Base-by-base conservation (phyloP, 2,888 invertebrate species). In the Phaonia tiefii region DNA sequence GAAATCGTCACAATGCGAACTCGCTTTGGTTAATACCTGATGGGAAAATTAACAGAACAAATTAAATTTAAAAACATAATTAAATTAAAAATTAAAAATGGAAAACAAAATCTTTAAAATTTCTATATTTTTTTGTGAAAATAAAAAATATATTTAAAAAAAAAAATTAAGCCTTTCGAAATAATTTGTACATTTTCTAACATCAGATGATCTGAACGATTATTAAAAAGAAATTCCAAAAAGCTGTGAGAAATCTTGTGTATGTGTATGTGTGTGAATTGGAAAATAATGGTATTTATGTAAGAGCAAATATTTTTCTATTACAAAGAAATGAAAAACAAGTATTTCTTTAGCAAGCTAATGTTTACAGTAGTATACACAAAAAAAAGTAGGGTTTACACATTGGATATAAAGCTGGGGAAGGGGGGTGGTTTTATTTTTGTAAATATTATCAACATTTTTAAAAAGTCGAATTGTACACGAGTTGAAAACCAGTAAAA, bases 161-260 rank as follows among this genome's bases (percentile, higher is more conserved):
- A 65, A 76, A 76, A 26, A 71, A 66, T 49, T 75, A 31, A 74
- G 86, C 87, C 86, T 86, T 84, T 88, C 86, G 87, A 81, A 81
- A 81, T 81, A 89, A 93, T 93, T 93, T 93, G 93, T 93, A 93
- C 93, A 93, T 93, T 92, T 92, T 90, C 92, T 92, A 72, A 81
- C 93, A 93, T 93, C 93, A 93, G 93, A 93, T 93, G 93, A 93
- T 93, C 93, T 93, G 93, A 91, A 90, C 90, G 89, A 88, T 81
- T 44, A 72, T 15, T 70, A 86, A 84, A 51, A 51, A 22, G 20
- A 86, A 84, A 82, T 82, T 82, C 77, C 82, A 82, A 82, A 84
- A 84, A 84, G 83, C 81, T 81, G 76, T 65, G 63, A 37, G 15
- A 58, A 58, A 58, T 31, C 26, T 58, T n/a, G n/a, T n/a, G n/a